Conservation (phyloP, 2,113 vertebrate genomes). For the Podarcis cretensis region DNA sequence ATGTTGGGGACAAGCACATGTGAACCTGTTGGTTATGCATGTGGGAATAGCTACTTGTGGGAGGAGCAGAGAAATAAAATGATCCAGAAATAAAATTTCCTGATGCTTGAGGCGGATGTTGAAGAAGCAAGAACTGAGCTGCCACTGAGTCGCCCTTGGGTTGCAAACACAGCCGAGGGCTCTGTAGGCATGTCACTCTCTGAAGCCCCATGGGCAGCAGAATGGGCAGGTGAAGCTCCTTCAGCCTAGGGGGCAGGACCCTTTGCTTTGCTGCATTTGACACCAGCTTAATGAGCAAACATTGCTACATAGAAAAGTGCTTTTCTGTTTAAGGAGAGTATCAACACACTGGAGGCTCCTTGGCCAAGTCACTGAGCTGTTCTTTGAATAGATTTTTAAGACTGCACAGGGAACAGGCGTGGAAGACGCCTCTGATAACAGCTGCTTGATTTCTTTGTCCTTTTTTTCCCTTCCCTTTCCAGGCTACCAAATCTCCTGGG, state of each 20-base stretch:
- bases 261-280: background rate
- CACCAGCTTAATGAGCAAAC: background rate
- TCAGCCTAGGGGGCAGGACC: background rate
- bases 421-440: background rate
- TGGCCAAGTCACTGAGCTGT: rapidly evolving
- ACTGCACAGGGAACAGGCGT: background rate
- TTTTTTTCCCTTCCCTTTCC: background rate
- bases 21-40: too few relatives aligned
- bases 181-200: background rate
- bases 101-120: background rate
- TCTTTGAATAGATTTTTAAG: rapidly evolving
- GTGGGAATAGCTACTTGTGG: background rate
- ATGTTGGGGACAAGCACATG: background rate
- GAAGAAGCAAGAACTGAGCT: background rate
- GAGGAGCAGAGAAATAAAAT: background rate
- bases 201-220: too few relatives aligned
- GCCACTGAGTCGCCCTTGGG: too few relatives aligned
- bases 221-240: background rate
- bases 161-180: background rate
- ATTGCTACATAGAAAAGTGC: background rate
- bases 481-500: conserved; percentile 94
- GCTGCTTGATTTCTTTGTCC: background rate
- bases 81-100: background rate
- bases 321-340: background rate
- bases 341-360: background rate